These are phyloP conservation scores for Cepphus grylle DNA, from an alignment of 2,113 vertebrate species.

Conservation along the genomic window DNA sequence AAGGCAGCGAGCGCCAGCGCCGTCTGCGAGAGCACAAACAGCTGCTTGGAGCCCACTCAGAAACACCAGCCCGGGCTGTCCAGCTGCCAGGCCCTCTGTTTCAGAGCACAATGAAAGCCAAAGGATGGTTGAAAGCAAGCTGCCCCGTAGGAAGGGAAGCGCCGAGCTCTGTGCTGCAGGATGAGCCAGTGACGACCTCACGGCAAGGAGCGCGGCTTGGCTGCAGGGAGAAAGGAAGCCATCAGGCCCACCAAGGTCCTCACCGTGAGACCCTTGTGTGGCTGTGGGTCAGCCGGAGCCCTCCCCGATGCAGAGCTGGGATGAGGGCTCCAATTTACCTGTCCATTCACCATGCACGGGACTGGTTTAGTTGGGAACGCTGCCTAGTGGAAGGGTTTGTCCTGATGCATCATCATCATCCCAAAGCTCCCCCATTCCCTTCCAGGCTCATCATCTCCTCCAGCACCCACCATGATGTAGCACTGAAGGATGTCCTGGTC, in stretches of 20 bases:
- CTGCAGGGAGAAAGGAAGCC: neutral
- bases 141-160: neutral
- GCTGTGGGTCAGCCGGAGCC: neutral
- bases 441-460: neutral
- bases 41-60: constrained; percentile 57
- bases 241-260: fast-evolving
- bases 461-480: neutral
- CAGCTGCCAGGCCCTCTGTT: constrained; percentile 38
- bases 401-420: neutral
- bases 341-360: no score
- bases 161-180: neutral
- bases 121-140: neutral
- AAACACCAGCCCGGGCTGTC: constrained; percentile 44
- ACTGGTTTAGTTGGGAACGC: neutral
- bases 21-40: constrained; percentile 31
- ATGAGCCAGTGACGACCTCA: neutral
- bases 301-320: neutral
- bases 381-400: neutral
- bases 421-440: neutral
- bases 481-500: neutral
- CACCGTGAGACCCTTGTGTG: neutral
- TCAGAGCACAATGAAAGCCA: neutral
- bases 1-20: neutral
- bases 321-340: neutral
- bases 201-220: fast-evolving